Base-by-base conservation (phyloP, 2,113 vertebrate genomes). In the Peromyscus maniculatus region DNA sequence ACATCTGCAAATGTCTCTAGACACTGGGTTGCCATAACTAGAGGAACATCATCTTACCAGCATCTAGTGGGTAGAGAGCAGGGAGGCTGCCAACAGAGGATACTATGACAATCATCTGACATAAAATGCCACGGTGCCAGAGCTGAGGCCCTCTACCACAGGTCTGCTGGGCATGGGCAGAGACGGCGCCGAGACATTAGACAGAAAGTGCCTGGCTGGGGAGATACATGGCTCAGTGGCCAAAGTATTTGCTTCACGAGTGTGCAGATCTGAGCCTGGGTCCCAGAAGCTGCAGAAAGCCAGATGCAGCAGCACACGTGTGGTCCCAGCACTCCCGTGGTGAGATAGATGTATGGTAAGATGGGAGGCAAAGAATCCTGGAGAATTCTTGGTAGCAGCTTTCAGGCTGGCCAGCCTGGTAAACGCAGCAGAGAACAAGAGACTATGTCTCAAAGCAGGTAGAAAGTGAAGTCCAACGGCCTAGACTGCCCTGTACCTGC, bases 271-370 rank as follows among this genome's bases (percentile, higher is more conserved):
- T n/a, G 12, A 64, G 57, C 13, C 10, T 43, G 24, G n/a, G 21
- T 62, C 57, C 80, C 26, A 64, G 59, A 59, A 64, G n/a, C 24
- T 5, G 24, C n/a, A 31, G 17, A 39, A 31, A 64, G 3, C n/a
- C 62, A 86, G 39, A 17, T 33, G 7, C 39, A 10, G 43, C 3
- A 33, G 62, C 39, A 46, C 83, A 31, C 17, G 3, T 86, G 82
- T 31, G 57, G 64, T 31, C 15, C 39, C n/a, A 86, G n/a, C 82
- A 46, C 24, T 66, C 59, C 39, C 19, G 8, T 31, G 7, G 59
- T n/a, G 3, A 10, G n/a, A 64, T 4, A 10, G n/a, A 64, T 4
- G 57, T 17, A 15, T 31, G 15, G 39, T 6, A 1, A 3, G 13
- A 84, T 5, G 59, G 59, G n/a, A 64, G 36, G 24, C 57, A 43